A percentile compares a stretch with the other conserved stretches of the same genome.
These are phyloP conservation scores for Cygnus buccinator DNA, from an alignment of 2,113 vertebrate genomes.

Conservation along the genomic window DNA sequence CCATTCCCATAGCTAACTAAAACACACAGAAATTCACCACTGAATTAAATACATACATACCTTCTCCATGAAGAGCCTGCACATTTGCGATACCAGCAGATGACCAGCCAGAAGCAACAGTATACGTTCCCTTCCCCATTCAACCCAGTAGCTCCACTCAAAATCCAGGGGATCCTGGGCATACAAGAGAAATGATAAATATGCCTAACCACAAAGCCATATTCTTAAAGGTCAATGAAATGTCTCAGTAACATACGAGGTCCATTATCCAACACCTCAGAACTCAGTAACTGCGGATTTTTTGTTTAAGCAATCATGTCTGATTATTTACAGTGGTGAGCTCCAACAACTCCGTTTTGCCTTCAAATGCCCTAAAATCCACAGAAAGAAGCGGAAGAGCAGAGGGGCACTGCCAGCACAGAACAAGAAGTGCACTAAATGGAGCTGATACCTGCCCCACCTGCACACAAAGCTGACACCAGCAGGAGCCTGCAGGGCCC, in stretches of 20 bases:
- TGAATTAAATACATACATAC: conserved; percentile 66
- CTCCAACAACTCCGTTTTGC: background rate
- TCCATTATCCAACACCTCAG: background rate
- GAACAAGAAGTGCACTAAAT: background rate
- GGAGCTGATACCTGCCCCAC: background rate
- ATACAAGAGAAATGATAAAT: conserved; percentile 20
- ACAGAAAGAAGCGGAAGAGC: background rate
- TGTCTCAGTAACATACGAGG: background rate
- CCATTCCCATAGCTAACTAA: background rate
- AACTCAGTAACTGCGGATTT: background rate
- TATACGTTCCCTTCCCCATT: conserved; percentile 86
- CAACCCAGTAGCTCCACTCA: conserved; percentile 96
- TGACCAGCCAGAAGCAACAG: conserved; percentile 89
- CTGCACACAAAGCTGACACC: background rate
- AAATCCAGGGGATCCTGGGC: conserved; percentile 90
- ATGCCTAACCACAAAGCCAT: background rate
- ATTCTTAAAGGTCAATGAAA: background rate
- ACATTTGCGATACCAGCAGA: conserved; percentile 80
- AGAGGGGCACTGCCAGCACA: background rate
- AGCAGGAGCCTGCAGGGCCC: background rate
- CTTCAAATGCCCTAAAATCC: background rate
- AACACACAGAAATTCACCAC: background rate
- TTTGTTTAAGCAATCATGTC: background rate
- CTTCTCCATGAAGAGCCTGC: conserved; percentile 77
- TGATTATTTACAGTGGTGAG: background rate